phyloP scores from a whole-genome alignment of 2,113 vertebrate genomes.

The Anarhynchus alexandrinus region DNA sequence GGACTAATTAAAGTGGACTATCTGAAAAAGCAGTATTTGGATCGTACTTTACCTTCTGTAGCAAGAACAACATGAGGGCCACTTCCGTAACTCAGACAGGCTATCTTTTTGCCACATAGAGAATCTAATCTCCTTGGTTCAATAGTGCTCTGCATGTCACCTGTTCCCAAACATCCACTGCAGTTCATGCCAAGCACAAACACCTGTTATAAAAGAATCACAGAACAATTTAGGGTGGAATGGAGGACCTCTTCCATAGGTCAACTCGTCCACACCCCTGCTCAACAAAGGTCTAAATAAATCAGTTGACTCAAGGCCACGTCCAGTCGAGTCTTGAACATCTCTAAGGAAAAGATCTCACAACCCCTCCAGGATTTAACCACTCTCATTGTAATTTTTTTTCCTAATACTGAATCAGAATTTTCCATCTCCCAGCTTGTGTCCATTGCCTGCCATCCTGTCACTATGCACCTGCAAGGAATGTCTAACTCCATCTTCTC shows the following conservation, averaged over 20 bases:
- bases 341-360: background rate
- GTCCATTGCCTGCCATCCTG: background rate
- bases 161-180: slow-evolving; percentile 92
- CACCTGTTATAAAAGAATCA: slow-evolving; percentile 78
- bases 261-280: background rate
- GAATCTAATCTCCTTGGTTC: slow-evolving; percentile 88
- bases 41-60: slow-evolving; percentile 82
- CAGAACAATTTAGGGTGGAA: background rate
- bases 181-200: slow-evolving; percentile 96
- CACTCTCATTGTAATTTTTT: background rate
- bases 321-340: background rate
- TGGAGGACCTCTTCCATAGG: background rate
- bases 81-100: slow-evolving; percentile 93
- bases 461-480: background rate
- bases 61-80: slow-evolving; percentile 93
- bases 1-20: background rate
- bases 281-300: background rate
- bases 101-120: slow-evolving; percentile 92
- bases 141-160: slow-evolving; percentile 91
- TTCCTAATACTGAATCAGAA: background rate
- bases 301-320: background rate
- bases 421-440: background rate
- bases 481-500: background rate
- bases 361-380: background rate
- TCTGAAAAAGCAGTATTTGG: background rate